Evolutionary conservation across 2,888 invertebrate genomes (phyloP).

Genomic region (Maniola hyperantus): DNA sequence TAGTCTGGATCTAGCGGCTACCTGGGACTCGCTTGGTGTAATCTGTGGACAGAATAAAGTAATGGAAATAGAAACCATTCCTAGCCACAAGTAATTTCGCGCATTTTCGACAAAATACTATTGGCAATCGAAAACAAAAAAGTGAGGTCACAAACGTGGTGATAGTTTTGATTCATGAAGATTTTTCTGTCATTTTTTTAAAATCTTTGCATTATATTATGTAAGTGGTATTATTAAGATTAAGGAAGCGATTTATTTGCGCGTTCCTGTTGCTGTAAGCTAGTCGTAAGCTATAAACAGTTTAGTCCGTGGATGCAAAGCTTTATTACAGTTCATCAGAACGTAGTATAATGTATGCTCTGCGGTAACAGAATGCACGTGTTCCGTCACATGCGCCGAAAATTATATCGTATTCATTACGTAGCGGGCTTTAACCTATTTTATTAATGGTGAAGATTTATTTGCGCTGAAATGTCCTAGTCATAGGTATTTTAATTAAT

Average conservation of each 20-base stretch:
- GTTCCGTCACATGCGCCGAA: slow-evolving; percentile 29
- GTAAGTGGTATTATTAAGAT: too few species aligned
- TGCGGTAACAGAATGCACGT: slow-evolving; percentile 38
- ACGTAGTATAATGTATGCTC: slow-evolving; percentile 31
- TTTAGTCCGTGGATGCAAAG: background rate
- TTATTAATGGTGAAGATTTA: slow-evolving; percentile 21
- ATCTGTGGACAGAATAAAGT: too few species aligned
- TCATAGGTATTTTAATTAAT: background rate
- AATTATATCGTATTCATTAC: slow-evolving; percentile 32
- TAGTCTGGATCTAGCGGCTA: too few species aligned
- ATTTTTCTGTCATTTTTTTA: too few species aligned
- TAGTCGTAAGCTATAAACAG: background rate
- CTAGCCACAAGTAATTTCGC: too few species aligned
- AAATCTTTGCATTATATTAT: too few species aligned
- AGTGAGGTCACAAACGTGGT: too few species aligned
- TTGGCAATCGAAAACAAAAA: too few species aligned
- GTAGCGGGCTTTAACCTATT: slow-evolving; percentile 19
- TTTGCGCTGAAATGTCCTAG: slow-evolving; percentile 6
- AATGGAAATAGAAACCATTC: too few species aligned
- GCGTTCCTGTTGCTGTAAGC: background rate
- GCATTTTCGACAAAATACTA: too few species aligned
- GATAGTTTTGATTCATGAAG: too few species aligned
- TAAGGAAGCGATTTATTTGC: background rate
- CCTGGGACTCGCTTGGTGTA: too few species aligned
- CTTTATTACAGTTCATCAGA: slow-evolving; percentile 25